Evolutionary conservation across 2,888 invertebrate species (phyloP), one percentile per base, ranked within the genome.

Genomic region (Cheilosia variabilis): DNA sequence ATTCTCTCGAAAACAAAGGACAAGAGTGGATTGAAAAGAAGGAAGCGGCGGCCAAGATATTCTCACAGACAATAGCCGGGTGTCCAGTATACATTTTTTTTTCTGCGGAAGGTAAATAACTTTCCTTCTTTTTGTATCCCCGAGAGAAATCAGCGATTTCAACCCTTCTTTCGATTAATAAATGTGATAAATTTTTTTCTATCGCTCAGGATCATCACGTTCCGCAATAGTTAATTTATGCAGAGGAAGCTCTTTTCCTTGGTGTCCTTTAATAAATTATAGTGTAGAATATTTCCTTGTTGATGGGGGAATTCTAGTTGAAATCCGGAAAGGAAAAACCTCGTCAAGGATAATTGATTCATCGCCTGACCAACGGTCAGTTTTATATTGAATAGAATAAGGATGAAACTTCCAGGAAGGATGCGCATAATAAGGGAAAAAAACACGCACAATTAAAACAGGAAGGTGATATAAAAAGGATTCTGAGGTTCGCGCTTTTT

Each of bases 281-380:
- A 63, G 68, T 77, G 76, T 77, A 37, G 45, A 53, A 60, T 78
- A 52, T 73, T 79, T 79, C 79, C 79, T 78, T 57, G 65, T 76
- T 81, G 75, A 80, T 81, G 58, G 65, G 86, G 75, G 71, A 72
- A 78, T 55, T 9, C 22, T 31, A 34, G n/a, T 60, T 77, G 19
- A 65, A 52, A 47, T 58, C 60, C 63, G 63, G 79, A 55, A 78
- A 75, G 60, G 52, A 47, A 68, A 78, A 60, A 66, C 76, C 76
- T 77, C 81, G 86, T 86, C 86, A 86, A 86, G 84, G 87, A 88
- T 88, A 88, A 88, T 88, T 88, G 88, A 88, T 88, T 88, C 88
- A 88, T 88, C 88, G 88, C 88, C 83, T 88, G 88, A 88, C 88
- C 88, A 88, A 88, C 88, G 88, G 88, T 88, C 88, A 88, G 76